Evolutionary conservation across 2,888 invertebrate genomes (phyloP), one percentile per base, ranked within the genome.

Genomic region (Druceiella hillmani): DNA sequence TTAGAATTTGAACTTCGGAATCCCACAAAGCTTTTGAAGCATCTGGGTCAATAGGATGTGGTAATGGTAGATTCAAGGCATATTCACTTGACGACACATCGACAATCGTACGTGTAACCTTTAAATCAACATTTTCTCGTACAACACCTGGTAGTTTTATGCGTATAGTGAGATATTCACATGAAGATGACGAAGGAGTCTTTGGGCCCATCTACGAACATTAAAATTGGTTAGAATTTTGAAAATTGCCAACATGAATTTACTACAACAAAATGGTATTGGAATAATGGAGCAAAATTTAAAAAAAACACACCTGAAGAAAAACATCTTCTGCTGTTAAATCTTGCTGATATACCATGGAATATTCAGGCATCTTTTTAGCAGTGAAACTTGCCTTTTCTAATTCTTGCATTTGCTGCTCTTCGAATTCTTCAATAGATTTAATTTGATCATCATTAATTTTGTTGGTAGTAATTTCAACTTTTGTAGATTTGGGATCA

Each of bases 281-380:
- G n/a, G n/a, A n/a, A n/a, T n/a, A n/a, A n/a, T n/a, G n/a, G n/a
- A n/a, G n/a, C n/a, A n/a, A 3, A 4, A 12, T 35, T 34, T 29
- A 29, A 13, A 13, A 6, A 29, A 13, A 5, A 13, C 12, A 46
- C 58, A 86, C 87, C 69, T 87, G 87, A 33, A 94, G 69, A 62
- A 79, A 94, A 5, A 92, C 77, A 61, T 94, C 92, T 59, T 90
- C 87, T 0, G 91, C 78, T 5, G 83, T 78, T 1, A 94, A 86
- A 20, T 84, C 75, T 62, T 94, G 94, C 50, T 86, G 84, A 61
- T 89, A 93, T 47, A 80, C 76, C 59, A 92, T 83, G 22, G 82
- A 81, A 64, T 88, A 91, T 47, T 76, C 74, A 0, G 89, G 89
- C 13, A 72, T 64, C 55, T 76, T 75, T 27, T 83, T 75, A 40